These are phyloP conservation scores for Netelia inedita DNA, from an alignment of 2,888 invertebrate genomes.

Conservation along the genomic window DNA sequence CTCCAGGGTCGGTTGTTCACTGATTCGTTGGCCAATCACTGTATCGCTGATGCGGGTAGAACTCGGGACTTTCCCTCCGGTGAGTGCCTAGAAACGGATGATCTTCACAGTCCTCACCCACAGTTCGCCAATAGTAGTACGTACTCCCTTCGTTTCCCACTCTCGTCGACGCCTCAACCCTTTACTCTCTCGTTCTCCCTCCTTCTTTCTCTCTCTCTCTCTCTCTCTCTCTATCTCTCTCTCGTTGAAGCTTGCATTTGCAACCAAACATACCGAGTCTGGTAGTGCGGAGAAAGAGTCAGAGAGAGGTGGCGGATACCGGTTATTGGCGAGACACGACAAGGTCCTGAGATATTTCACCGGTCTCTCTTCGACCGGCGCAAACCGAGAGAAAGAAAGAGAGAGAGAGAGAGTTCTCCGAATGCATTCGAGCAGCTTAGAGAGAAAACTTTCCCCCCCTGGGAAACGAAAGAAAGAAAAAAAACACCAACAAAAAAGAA, in stretches of 20 bases:
- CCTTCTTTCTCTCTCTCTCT: slow-evolving; percentile 37
- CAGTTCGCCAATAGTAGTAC: slow-evolving; percentile 40
- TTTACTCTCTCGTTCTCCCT: slow-evolving; percentile 34
- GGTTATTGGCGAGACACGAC: slow-evolving; percentile 80
- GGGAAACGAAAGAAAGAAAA: background rate
- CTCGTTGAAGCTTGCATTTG: slow-evolving; percentile 36
- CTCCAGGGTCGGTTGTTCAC: background rate
- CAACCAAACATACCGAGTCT: slow-evolving; percentile 20
- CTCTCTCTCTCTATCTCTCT: slow-evolving; percentile 31
- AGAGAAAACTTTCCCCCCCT: slow-evolving; percentile 48
- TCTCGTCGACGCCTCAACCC: slow-evolving; percentile 30
- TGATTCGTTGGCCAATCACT: slow-evolving; percentile 15
- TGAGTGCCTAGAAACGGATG: slow-evolving; percentile 45
- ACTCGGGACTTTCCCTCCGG: slow-evolving; percentile 13
- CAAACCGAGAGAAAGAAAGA: slow-evolving; percentile 1
- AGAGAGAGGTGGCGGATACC: slow-evolving; percentile 77
- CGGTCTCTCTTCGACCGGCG: slow-evolving; percentile 62
- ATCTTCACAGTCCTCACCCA: slow-evolving; percentile 55
- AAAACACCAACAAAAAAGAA: background rate
- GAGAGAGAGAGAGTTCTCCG: slow-evolving; percentile 5
- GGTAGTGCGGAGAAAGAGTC: slow-evolving; percentile 70
- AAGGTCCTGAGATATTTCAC: slow-evolving; percentile 79
- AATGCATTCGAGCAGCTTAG: slow-evolving; percentile 40
- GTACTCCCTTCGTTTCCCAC: slow-evolving; percentile 19
- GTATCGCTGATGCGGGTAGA: background rate